Percentiles rank a stretch among this genome's conserved stretches.
phyloP scores from a whole-genome alignment of 2,888 invertebrate genomes.

The Gibbula magus region DNA sequence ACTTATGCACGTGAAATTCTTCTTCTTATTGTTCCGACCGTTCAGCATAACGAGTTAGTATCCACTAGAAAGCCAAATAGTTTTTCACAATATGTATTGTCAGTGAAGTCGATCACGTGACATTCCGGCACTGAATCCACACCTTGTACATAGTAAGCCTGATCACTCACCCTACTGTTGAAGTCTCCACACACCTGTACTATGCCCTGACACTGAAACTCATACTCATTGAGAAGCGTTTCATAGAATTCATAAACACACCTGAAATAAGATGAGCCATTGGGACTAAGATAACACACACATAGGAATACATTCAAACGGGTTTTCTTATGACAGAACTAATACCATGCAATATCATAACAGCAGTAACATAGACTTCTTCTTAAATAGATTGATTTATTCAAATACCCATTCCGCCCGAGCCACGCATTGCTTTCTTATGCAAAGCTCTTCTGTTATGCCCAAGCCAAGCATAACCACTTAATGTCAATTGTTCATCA shows the following conservation, averaged over 20 bases:
- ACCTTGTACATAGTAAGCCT: neutral
- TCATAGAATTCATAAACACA: slow-evolving; percentile 36
- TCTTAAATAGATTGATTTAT: slow-evolving; percentile 8
- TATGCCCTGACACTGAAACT: slow-evolving; percentile 22
- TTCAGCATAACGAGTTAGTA: slow-evolving; percentile 2
- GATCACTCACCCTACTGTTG: slow-evolving; percentile 12
- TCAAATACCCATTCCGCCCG: slow-evolving; percentile 26
- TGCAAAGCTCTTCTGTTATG: slow-evolving; percentile 25
- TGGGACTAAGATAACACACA: slow-evolving; percentile 25
- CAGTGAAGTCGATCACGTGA: neutral
- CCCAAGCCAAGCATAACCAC: slow-evolving; percentile 23
- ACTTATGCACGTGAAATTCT: slow-evolving; percentile 13
- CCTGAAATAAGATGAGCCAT: slow-evolving; percentile 36
- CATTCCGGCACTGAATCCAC: neutral
- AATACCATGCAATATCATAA: slow-evolving; percentile 22
- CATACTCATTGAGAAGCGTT: slow-evolving; percentile 18
- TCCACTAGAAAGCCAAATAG: neutral
- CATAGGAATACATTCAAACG: slow-evolving; percentile 5
- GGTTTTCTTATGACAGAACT: neutral
- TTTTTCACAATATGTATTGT: neutral
- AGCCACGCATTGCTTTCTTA: slow-evolving; percentile 24
- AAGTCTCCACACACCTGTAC: slow-evolving; percentile 15
- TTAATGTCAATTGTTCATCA: neutral
- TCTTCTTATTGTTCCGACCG: neutral
- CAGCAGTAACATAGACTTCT: neutral